Evolutionary conservation across 2,888 invertebrate species (phyloP), one percentile per base, ranked within the genome.

Genomic region (Lissonota sp.): DNA sequence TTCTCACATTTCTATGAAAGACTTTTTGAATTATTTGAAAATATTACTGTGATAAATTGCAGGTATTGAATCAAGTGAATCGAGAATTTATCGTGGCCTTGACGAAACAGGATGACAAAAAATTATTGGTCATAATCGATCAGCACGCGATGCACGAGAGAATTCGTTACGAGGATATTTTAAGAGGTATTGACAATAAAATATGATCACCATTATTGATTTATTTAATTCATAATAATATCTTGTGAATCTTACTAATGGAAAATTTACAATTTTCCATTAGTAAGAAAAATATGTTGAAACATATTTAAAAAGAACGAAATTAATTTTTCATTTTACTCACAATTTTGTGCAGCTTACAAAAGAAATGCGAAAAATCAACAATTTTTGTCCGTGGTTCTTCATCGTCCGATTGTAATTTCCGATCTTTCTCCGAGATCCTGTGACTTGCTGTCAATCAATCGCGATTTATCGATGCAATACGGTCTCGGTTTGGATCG

Each of bases 61-160:
- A 96, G 95, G 93, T 96, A 40, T 91, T 97, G 55, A 95, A 95
- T 14, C 97, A 97, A 93, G 93, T 97, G 14, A 97, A 97, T 91
- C 93, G 93, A 44, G 97, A 96, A 92, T 96, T 96, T 86, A 96
- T 97, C 85, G 94, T 94, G 26, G 93, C 94, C n/a, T 88, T 93
- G 73, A 87, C 87, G 58, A 85, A 90, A 44, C 90, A 92, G 66
- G 90, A 93, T 83, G 89, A 91, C 72, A 93, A 89, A 16, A 92
- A 94, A 84, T 92, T 94, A 75, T 88, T 97, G 16, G 93, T 96
- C 44, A 87, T 96, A 44, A 96, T 98, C 91, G 98, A 98, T 93
- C 98, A 98, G 92, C 98, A 98, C 93, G 98, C 98, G 55, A 96
- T 96, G 40, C 96, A 97, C 91, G 98, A 98, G 93, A 94, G 98